Base-by-base conservation (phyloP, 2,113 vertebrate species). In the Plecotus auritus region DNA sequence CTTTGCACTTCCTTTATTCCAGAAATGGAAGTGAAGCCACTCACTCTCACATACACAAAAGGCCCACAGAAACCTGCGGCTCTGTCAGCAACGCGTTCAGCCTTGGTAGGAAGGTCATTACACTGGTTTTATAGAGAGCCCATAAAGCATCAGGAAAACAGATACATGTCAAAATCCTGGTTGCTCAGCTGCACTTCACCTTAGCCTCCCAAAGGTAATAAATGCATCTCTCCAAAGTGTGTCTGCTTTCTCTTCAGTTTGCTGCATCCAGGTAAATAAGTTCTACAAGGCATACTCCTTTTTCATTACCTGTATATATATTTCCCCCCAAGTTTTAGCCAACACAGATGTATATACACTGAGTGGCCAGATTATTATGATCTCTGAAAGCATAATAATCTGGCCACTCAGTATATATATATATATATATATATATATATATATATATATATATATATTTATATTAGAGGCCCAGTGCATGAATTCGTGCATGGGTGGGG, bases 1-100 rank as follows among this genome's bases (percentile, higher is more conserved):
- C 92, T 94, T 96, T 92, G 92, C 83, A 85, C 72, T 97, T 95
- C 73, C 95, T 96, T 97, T 97, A 90, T 92, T 87, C 92, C 90
- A 96, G 90, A 95, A 97, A 96, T 92, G 92, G 93, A 95, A 96
- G 96, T 59, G 93, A 94, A 96, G 73, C 40, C 32, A 42, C 88
- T 51, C 42, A 23, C 77, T 42, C 56, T 54, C 88, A 54, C 32
- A 35, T 61, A 30, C 28, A 30, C n/a, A 84, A 26, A 90, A 37
- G 64, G 20, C 56, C 47, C 78, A 73, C 80, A 83, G 93, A 93
- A 96, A 93, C 81, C 87, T 91, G 47, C 73, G 93, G 54, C 88
- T 90, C 92, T 72, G 93, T 86, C 87, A 88, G 85, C 77, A 95
- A 77, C 95, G 72, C 51, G n/a, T 93, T 93, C 90, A 86, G 85